These are phyloP conservation scores for Aleiodes alternator DNA, from an alignment of 2,888 invertebrate genomes.

Conservation along the genomic window DNA sequence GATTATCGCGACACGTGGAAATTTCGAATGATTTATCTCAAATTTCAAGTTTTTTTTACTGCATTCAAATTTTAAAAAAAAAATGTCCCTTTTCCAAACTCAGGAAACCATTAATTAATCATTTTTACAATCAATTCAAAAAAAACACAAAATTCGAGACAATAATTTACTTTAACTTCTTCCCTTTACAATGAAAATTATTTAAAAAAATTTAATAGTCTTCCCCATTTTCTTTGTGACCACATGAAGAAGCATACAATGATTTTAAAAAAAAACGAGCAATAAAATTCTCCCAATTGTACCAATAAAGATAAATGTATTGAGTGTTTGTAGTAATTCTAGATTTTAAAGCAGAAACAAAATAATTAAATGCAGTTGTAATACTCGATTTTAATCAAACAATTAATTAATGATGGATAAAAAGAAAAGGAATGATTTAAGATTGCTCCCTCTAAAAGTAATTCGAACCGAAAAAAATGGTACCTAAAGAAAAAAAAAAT, in stretches of 20 bases:
- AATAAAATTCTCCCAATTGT: slow-evolving; percentile 39
- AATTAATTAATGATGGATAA: slow-evolving; percentile 49
- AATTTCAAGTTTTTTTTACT: slow-evolving; percentile 37
- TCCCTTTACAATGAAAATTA: slow-evolving; percentile 10
- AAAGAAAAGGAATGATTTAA: slow-evolving; percentile 48
- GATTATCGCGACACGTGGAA: slow-evolving; percentile 59
- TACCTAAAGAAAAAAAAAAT: slow-evolving; percentile 1
- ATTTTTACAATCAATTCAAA: neutral
- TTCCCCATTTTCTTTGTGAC: slow-evolving; percentile 39
- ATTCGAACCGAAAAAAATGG: slow-evolving; percentile 45
- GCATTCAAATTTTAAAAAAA: slow-evolving; percentile 14
- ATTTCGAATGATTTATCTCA: slow-evolving; percentile 42
- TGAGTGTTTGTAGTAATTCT: slow-evolving; percentile 73
- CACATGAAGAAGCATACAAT: slow-evolving; percentile 1
- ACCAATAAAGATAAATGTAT: slow-evolving; percentile 68
- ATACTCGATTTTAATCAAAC: slow-evolving; percentile 64
- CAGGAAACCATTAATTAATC: slow-evolving; percentile 8
- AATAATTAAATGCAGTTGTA: slow-evolving; percentile 61
- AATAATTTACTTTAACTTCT: slow-evolving; percentile 35
- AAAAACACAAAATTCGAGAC: neutral
- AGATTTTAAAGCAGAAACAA: slow-evolving; percentile 61
- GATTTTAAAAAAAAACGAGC: slow-evolving; percentile 20
- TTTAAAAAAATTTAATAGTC: slow-evolving; percentile 4
- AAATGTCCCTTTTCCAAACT: neutral
- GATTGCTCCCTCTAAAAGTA: slow-evolving; percentile 54